Percentiles rank a stretch among this genome's conserved stretches.
Evolutionary conservation across 2,888 invertebrate species (phyloP).

Genomic region (Sinopyrophorus schimmeli): DNA sequence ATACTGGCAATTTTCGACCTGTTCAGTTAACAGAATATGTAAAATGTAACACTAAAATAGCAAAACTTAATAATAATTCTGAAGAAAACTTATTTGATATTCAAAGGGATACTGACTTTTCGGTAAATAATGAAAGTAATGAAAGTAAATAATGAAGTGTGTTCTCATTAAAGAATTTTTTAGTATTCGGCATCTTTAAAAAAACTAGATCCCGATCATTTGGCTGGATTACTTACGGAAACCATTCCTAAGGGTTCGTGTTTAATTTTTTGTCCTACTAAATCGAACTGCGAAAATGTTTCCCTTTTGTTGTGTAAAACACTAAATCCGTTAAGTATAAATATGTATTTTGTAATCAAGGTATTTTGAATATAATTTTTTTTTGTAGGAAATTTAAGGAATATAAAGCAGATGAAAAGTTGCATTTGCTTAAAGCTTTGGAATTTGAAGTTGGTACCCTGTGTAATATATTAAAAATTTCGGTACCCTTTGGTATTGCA

Average conservation of each 20-base stretch:
- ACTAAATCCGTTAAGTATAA: slow-evolving; percentile 44
- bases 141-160: too few species aligned
- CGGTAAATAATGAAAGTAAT: too few species aligned
- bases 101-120: too few species aligned
- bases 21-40: slow-evolving; percentile 82
- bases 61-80: slow-evolving; percentile 58
- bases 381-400: slow-evolving; percentile 58
- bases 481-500: slow-evolving; percentile 81
- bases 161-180: slow-evolving; percentile 12
- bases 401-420: slow-evolving; percentile 63
- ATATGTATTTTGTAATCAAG: slow-evolving; percentile 12
- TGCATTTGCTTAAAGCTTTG: slow-evolving; percentile 64
- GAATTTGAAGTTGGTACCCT: slow-evolving; percentile 65
- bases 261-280: slow-evolving; percentile 91
- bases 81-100: too few species aligned
- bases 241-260: slow-evolving; percentile 79
- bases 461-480: slow-evolving; percentile 67
- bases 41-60: slow-evolving; percentile 68
- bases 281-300: slow-evolving; percentile 91
- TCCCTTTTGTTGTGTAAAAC: slow-evolving; percentile 74
- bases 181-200: slow-evolving; percentile 66
- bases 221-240: slow-evolving; percentile 80
- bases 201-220: slow-evolving; percentile 75
- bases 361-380: too few species aligned
- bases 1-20: slow-evolving; percentile 85